Conservation (phyloP, 2,113 vertebrate genomes). For the Austrofundulus limnaeus region DNA sequence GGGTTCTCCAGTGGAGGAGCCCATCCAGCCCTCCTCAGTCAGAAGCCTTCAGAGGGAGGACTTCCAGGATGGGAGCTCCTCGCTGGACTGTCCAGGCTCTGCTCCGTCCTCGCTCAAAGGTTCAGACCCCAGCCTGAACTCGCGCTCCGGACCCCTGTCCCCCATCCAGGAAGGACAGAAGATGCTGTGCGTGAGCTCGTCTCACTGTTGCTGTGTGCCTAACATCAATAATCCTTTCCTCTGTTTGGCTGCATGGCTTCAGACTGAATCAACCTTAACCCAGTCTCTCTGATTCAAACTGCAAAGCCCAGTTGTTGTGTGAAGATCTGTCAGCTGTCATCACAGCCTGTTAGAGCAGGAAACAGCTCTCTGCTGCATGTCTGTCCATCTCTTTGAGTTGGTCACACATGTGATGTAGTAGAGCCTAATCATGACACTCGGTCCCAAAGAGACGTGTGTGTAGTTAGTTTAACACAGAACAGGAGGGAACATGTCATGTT, state of each 20-base stretch:
- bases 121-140: slow-evolving; percentile 55
- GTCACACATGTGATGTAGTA: slow-evolving; percentile 12
- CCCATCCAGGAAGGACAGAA: slow-evolving; percentile 69
- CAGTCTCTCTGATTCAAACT: slow-evolving; percentile 18
- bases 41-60: slow-evolving; percentile 69
- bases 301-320: slow-evolving; percentile 39
- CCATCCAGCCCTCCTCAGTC: slow-evolving; percentile 62
- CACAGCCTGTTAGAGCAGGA: background rate
- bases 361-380: no score
- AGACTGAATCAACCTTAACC: slow-evolving; percentile 19
- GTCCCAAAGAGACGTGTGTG: slow-evolving; percentile 29
- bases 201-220: slow-evolving; percentile 1
- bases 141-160: slow-evolving; percentile 56
- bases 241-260: slow-evolving; percentile 53
- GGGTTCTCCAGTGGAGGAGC: slow-evolving; percentile 69
- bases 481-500: slow-evolving; percentile 51
- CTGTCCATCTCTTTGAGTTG: no score
- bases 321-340: slow-evolving; percentile 2
- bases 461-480: slow-evolving; percentile 18
- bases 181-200: slow-evolving; percentile 69
- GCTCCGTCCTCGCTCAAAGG: slow-evolving; percentile 28
- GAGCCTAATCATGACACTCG: slow-evolving; percentile 18
- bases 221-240: slow-evolving; percentile 5
- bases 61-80: slow-evolving; percentile 66
- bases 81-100: slow-evolving; percentile 56